These are phyloP conservation scores for Strigamia transsilvanica DNA, from an alignment of 2,888 invertebrate genomes.

Conservation along the genomic window DNA sequence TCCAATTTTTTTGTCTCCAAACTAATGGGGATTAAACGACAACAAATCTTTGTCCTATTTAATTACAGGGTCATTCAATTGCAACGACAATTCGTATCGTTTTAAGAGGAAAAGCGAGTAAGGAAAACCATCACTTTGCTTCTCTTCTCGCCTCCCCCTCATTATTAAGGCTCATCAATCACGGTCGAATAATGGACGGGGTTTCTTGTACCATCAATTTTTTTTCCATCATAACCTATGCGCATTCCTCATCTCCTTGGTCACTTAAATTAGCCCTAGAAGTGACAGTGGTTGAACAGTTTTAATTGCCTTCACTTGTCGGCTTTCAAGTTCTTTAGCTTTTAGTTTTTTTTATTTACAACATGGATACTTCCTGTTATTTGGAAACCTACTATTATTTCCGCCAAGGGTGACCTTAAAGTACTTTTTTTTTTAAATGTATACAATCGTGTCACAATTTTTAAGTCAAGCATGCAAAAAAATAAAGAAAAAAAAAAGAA, in stretches of 20 bases:
- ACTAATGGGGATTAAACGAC: neutral
- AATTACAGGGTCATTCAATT: neutral
- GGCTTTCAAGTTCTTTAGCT: neutral
- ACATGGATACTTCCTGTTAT: slow-evolving; percentile 28
- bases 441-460: slow-evolving; percentile 4
- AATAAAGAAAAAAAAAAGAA: neutral
- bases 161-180: slow-evolving; percentile 28
- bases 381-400: slow-evolving; percentile 19
- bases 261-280: neutral
- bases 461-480: slow-evolving; percentile 19
- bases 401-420: slow-evolving; percentile 15
- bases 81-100: neutral
- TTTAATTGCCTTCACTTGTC: slow-evolving; percentile 36
- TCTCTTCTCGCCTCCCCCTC: slow-evolving; percentile 9
- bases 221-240: neutral
- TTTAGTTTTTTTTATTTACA: neutral
- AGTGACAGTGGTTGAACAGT: slow-evolving; percentile 38
- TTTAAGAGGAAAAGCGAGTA: slow-evolving; percentile 22
- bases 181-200: neutral
- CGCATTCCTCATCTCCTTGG: slow-evolving; percentile 6
- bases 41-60: neutral
- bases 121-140: slow-evolving; percentile 23
- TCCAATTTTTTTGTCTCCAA: neutral
- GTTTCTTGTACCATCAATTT: slow-evolving; percentile 4
- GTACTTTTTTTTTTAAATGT: neutral